Evolutionary conservation across 2,113 vertebrate species (phyloP).

Genomic region (Orientallactaga bullata): DNA sequence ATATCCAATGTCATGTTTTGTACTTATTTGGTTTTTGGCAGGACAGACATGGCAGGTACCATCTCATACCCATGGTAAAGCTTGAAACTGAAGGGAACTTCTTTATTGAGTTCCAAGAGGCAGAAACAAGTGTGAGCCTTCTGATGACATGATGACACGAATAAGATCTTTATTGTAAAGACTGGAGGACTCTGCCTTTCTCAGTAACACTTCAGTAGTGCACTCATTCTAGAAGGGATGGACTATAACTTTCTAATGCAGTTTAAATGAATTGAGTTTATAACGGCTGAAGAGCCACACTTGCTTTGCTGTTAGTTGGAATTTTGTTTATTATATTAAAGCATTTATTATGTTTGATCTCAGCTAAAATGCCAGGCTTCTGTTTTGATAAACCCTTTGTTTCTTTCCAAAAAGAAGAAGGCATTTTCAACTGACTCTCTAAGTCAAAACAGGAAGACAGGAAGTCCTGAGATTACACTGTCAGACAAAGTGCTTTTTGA

Average conservation of each 20-base stretch:
- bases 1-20: neutral
- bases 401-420: neutral
- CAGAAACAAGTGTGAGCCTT: neutral
- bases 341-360: conserved; percentile 30
- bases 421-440: neutral
- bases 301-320: neutral
- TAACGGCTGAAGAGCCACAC: conserved; percentile 25
- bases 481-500: neutral
- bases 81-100: neutral
- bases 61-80: neutral
- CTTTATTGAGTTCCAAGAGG: neutral
- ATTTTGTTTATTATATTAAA: conserved; percentile 31
- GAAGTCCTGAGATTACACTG: neutral
- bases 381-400: neutral
- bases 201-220: neutral
- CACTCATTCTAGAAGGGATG: neutral
- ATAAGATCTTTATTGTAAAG: conserved; percentile 1
- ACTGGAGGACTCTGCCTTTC: neutral
- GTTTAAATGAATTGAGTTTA: neutral
- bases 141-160: neutral
- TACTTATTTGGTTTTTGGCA: conserved; percentile 19
- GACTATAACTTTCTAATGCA: neutral
- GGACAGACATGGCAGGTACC: neutral
- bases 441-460: conserved; percentile 36
- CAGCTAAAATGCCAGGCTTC: neutral